phyloP scores from a whole-genome alignment of 1,140 invertebrate species.

The Drosophila truncata region DNA sequence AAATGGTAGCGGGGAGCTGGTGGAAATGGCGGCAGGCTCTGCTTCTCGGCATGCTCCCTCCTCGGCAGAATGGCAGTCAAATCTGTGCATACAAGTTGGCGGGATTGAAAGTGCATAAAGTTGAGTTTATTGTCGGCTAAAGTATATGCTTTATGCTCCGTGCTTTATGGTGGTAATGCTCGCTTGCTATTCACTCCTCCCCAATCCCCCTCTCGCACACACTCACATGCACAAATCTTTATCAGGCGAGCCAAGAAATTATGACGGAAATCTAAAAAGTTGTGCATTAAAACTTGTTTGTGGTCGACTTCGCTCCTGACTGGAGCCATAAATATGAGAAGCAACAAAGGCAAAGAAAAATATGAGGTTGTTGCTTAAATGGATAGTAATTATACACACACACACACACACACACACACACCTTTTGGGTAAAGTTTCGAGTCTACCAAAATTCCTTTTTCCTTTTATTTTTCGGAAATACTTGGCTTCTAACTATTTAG shows the following conservation, averaged over 20 bases:
- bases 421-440: conserved; percentile 13
- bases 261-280: conserved; percentile 84
- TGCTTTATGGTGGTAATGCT: conserved; percentile 73
- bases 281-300: conserved; percentile 82
- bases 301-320: conserved; percentile 55
- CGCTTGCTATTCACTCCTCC: conserved; percentile 1
- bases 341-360: conserved; percentile 59
- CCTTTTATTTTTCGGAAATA: conserved; percentile 22
- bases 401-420: neutral
- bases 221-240: conserved; percentile 61
- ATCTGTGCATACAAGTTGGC: conserved; percentile 82
- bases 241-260: conserved; percentile 75
- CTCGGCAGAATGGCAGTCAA: conserved; percentile 59
- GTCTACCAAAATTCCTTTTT: conserved; percentile 11
- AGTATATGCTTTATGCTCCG: conserved; percentile 78
- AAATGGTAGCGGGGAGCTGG: neutral
- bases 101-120: conserved; percentile 83
- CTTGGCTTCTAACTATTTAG: conserved; percentile 1
- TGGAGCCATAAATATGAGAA: conserved; percentile 66
- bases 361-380: conserved; percentile 57
- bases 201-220: neutral
- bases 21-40: neutral
- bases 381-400: conserved; percentile 62
- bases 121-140: conserved; percentile 83
- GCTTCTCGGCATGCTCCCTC: neutral